Evolutionary conservation across 2,113 vertebrate genomes (phyloP), one percentile per base, ranked within the genome.

Genomic region (Centrocercus urophasianus): DNA sequence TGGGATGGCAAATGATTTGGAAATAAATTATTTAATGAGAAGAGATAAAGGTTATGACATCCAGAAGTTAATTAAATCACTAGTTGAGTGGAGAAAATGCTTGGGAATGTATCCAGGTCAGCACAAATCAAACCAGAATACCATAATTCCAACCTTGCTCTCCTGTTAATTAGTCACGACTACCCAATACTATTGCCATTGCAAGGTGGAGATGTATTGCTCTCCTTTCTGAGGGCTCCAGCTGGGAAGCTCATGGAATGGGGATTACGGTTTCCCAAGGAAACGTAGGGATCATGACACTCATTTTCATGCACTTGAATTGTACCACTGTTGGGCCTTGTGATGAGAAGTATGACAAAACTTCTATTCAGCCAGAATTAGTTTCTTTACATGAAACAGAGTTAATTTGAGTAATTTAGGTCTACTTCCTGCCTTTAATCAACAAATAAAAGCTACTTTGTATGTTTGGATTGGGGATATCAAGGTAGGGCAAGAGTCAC

Each of bases 351-450:
- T 71, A 21, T 0, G 9, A 24, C 60, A 81, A 38, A 89, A 70
- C n/a, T 52, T 86, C 93, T 48, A 57, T 71, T 67, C 47, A 57
- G 40, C 52, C 43, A n/a, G 85, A 78, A 70, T 87, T 80, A 30
- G 13, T 57, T 91, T 67, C 60, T 77, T 83, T 75, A 67, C 24
- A 24, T 13, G 38, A 77, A 80, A 91, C 20, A 79, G 43, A 32
- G 40, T 74, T 93, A 32, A 34, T 60, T 89, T 75, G 81, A 38
- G 75, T 95, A 86, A 92, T 88, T 61, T 65, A 66, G 48, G 60
- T 22, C 78, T 85, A 30, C 32, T 87, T 95, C 74, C 71, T 89
- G 93, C 60, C 71, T 94, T 91, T 87, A 89, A 66, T 77, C 70
- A 89, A 56, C 38, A 56, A 82, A 94, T 59, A 79, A 65, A 80